Evolutionary conservation across 1,140 invertebrate species (phyloP).

Genomic region (Platorchestia sp.): DNA sequence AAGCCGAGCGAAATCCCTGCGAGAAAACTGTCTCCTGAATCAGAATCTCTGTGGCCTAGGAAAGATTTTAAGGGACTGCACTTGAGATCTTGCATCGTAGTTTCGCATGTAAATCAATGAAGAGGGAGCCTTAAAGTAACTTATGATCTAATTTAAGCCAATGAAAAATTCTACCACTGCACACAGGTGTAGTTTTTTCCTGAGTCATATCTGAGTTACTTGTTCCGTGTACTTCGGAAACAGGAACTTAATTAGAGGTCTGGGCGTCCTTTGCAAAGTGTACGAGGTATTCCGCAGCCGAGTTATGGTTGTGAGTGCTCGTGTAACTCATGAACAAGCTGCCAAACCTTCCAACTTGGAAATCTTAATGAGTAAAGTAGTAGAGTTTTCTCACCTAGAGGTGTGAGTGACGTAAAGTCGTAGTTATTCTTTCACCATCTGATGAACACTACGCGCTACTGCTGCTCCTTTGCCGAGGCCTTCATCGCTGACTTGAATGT

Average conservation of each 20-base stretch:
- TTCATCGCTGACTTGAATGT: not conserved
- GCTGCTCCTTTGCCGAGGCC: not conserved
- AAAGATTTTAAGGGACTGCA: not conserved
- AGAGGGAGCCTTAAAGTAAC: too few relatives aligned
- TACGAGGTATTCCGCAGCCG: too few relatives aligned
- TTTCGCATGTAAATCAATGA: too few relatives aligned
- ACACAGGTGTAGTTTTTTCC: too few relatives aligned
- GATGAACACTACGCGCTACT: not conserved
- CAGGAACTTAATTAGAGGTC: too few relatives aligned
- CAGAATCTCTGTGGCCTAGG: not conserved
- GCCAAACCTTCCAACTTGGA: not conserved
- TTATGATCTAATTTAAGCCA: too few relatives aligned
- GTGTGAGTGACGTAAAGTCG: not conserved
- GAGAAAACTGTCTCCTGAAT: not conserved
- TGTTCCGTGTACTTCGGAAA: too few relatives aligned
- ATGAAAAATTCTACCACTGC: too few relatives aligned
- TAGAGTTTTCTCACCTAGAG: not conserved
- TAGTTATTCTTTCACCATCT: not conserved
- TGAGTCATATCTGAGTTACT: too few relatives aligned
- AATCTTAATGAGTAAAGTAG: not conserved
- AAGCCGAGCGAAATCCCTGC: not conserved
- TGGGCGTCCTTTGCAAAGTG: too few relatives aligned
- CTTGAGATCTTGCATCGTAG: not conserved
- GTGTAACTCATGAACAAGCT: not conserved
- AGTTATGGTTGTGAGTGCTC: not conserved